A percentile compares a stretch with the other conserved stretches of the same genome.
These are phyloP conservation scores for Rhinogobio ventralis DNA, from an alignment of 2,797 vertebrate genomes.

Conservation along the genomic window DNA sequence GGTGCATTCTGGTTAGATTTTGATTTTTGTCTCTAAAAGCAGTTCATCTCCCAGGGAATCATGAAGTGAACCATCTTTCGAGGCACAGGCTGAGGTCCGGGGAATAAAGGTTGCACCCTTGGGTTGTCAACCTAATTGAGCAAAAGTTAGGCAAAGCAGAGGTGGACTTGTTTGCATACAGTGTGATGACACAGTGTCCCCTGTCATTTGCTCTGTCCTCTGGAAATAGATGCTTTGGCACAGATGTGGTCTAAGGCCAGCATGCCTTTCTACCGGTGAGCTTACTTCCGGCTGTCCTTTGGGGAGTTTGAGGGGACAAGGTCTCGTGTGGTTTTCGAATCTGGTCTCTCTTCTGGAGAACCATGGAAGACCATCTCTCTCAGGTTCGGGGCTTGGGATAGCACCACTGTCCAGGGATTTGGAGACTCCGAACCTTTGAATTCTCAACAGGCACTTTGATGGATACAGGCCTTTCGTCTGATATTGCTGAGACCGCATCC, in stretches of 20 bases:
- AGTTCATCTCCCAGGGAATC: not conserved
- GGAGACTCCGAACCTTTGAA: not conserved
- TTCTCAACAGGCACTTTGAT: not conserved
- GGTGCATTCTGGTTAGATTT: not conserved
- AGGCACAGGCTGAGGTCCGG: not conserved
- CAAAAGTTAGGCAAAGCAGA: not conserved
- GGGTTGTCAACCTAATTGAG: not conserved
- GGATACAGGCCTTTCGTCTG: not conserved
- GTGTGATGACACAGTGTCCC: no score
- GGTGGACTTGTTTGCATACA: no score
- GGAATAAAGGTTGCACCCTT: not conserved
- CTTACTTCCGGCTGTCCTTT: not conserved
- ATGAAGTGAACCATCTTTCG: not conserved
- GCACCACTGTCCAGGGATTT: not conserved
- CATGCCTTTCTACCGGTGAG: not conserved
- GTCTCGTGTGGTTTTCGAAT: not conserved
- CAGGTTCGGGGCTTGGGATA: not conserved
- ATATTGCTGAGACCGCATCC: not conserved
- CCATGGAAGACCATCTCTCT: not conserved
- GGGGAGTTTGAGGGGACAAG: not conserved
- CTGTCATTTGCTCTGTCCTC: not conserved
- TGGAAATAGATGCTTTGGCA: not conserved
- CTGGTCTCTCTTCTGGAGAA: not conserved
- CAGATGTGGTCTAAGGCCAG: not conserved
- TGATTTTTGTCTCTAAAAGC: not conserved